These are phyloP conservation scores for Cirrhinus mrigala DNA, from an alignment of 2,797 vertebrate genomes.

Conservation along the genomic window DNA sequence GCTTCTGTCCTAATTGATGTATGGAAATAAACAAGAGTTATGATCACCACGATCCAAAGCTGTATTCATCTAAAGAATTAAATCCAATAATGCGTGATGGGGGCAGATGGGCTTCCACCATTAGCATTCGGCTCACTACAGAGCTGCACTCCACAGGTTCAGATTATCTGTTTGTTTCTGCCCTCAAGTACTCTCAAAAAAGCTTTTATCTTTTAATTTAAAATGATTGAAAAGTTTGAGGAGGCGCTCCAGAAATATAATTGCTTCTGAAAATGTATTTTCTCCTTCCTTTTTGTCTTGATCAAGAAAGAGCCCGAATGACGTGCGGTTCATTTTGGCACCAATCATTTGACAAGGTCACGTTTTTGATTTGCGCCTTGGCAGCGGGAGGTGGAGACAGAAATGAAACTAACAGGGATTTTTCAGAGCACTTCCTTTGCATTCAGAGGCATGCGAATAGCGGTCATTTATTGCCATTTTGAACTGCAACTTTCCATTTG, in stretches of 20 bases:
- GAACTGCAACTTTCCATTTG: conserved; percentile 35
- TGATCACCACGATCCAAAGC: conserved; percentile 68
- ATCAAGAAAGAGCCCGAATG: conserved; percentile 50
- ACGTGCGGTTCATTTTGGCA: conserved; percentile 43
- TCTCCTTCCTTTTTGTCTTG: conserved; percentile 54
- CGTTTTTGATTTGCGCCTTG: conserved; percentile 46
- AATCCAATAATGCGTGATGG: conserved; percentile 76
- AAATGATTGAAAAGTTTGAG: conserved; percentile 69
- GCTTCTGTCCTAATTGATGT: conserved; percentile 74
- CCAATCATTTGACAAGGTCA: conserved; percentile 60
- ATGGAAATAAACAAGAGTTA: conserved; percentile 76
- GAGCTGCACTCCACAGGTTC: conserved; percentile 65
- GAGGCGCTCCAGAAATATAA: conserved; percentile 53
- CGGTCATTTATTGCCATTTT: conserved; percentile 50
- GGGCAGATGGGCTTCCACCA: conserved; percentile 75
- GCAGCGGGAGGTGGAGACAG: conserved; percentile 14
- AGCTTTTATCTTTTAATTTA: conserved; percentile 69
- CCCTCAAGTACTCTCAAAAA: conserved; percentile 67
- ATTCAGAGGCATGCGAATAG: conserved; percentile 16
- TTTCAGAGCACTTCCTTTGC: conserved; percentile 27
- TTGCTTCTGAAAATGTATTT: conserved; percentile 59
- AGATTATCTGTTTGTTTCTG: conserved; percentile 71
- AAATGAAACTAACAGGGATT: conserved; percentile 42
- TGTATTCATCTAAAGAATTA: conserved; percentile 74
- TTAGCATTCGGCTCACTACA: conserved; percentile 74